Base-by-base conservation (phyloP, 2,888 invertebrate genomes). In the Coelinius sp. region DNA sequence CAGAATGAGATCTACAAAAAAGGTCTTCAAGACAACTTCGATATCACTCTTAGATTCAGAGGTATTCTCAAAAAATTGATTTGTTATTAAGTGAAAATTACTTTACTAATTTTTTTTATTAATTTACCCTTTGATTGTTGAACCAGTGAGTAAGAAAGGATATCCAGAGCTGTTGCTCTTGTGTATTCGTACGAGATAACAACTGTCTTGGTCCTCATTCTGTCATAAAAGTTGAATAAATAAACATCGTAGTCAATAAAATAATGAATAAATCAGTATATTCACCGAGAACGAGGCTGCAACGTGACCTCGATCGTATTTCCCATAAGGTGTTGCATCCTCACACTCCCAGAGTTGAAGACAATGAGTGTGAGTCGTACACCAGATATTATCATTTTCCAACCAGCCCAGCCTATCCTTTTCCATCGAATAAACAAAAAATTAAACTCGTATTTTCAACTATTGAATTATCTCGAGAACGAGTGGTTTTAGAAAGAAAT, bases 331-430 rank as follows among this genome's bases (percentile, higher is more conserved):
- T 78, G 93, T 92, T 0, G 92, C 93, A 68, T 90, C 92, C 6
- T 91, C 90, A 0, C 89, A 84, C 71, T 93, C 89, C 92, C 94
- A 96, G 20, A 94, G 82, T 79, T 92, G 92, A 44, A 95, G 84
- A 75, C 93, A 93, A 79, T 92, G 91, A 12, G 92, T 92, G 83
- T 94, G 92, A 0, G 94, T 94, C 41, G 93, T 89, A 81, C 94
- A 94, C 24, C 92, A 91, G 6, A 93, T 78, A 46, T 81, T 83
- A 53, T 83, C 84, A 17, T 88, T 88, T 14, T 85, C 85, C 75
- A 90, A 87, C 78, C 89, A 84, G 75, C 90, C 90, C 77, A 89
- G 85, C 38, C 86, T 87, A 70, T 89, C 89, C 87, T 86, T 76
- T 77, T 44, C 52, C 8, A 56, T 17, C 5, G 20, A 49, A 8